Percentiles rank a stretch among this genome's conserved stretches.
These are phyloP conservation scores for Schlechtendalia chinensis DNA, from an alignment of 1,140 invertebrate genomes.

Conservation along the genomic window DNA sequence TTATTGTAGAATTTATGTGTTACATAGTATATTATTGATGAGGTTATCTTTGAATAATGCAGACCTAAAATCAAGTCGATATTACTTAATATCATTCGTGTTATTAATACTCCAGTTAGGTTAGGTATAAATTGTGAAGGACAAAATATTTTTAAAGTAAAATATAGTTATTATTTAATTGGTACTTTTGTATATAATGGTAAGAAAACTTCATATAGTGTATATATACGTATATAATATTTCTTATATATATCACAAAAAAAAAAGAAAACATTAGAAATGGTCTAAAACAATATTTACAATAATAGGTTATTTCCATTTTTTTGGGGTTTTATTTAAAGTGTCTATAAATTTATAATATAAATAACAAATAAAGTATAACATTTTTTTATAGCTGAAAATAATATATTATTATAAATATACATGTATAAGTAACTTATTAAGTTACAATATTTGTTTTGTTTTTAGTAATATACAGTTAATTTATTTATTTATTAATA, in stretches of 20 bases:
- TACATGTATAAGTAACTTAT: not conserved
- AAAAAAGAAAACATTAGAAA: not conserved
- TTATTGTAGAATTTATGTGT: no score
- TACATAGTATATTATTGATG: no score
- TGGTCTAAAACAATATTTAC: not conserved
- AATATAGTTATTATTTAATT: not conserved
- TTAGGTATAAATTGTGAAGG: not conserved
- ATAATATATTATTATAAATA: not conserved
- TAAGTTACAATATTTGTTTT: not conserved
- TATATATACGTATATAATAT: not conserved
- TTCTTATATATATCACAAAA: not conserved
- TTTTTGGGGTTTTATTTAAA: not conserved
- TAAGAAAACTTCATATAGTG: not conserved
- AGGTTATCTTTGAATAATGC: no score
- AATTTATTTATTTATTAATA: slow-evolving; percentile 2
- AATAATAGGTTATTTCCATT: not conserved
- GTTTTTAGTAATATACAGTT: slow-evolving; percentile 14
- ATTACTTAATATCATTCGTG: not conserved
- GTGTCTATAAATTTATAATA: not conserved
- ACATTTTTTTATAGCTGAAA: not conserved
- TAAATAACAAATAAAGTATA: not conserved
- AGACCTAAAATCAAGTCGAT: not conserved
- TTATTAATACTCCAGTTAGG: not conserved
- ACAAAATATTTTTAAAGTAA: not conserved
- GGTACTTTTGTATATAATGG: not conserved